Base-by-base conservation (phyloP, 2,888 invertebrate genomes). In the Lacanobia oleracea region DNA sequence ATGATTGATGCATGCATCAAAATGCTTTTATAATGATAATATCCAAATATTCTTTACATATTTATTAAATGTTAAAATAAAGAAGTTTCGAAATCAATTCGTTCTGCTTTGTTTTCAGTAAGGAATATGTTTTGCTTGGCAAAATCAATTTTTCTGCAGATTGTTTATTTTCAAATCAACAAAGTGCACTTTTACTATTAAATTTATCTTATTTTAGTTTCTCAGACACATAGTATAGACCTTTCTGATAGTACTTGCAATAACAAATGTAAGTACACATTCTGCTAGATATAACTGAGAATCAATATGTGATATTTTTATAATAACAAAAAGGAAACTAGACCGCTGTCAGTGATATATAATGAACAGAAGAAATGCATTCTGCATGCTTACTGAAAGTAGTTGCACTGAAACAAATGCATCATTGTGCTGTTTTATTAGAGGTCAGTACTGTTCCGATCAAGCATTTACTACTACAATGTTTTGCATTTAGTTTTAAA, bases 101-200 rank as follows among this genome's bases (percentile, higher is more conserved):
- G 23, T 16, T 21, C 2, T 21, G 43, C 18, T 43, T 10, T 21
- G 40, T 50, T 14, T 16, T 10, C 18, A n/a, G n/a, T n/a, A 7
- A 23, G 1, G 1, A 10, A 23, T 18, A 53, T 27, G 10, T 1
- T 6, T 14, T 33, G 2, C 67, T 68, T 43, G 5, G 43, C 2
- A 56, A 66, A 50, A 33, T 56, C 23, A 43, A 40, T n/a, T 40
- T 7, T 21, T 54, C 10, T 48, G 8, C 21, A 10, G 21, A 14
- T 56, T 67, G 16, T 57, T 5, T 48, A 48, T 48, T 48, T 48
- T 4, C 43, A 50, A 14, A 48, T 37, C 43, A 72, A 40, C 7
- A 23, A 75, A 77, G 33, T 37, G 33, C 43, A 23, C 69, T 77
- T 77, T 68, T 43, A 77, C 57, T 27, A 27, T 33, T 45, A 45